These are phyloP conservation scores for Gryon sp. DNA, from an alignment of 1,140 invertebrate species.

Conservation along the genomic window DNA sequence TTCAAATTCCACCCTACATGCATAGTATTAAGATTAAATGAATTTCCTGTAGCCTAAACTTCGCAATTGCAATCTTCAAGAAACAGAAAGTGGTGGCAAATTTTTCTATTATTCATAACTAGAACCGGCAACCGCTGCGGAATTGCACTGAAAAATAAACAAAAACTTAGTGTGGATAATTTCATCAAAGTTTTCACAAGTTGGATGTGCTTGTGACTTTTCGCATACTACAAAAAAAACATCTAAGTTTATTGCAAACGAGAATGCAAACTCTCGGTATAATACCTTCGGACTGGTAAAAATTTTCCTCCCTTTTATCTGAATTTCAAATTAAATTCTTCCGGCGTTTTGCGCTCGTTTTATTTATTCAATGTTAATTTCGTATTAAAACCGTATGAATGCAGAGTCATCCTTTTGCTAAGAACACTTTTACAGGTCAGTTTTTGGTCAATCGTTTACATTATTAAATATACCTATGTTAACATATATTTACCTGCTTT, in stretches of 20 bases:
- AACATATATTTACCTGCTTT: too few species aligned
- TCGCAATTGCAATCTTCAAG: too few species aligned
- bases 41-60: too few species aligned
- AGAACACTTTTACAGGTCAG: not conserved
- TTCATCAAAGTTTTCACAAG: slow-evolving; percentile 42
- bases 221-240: slow-evolving; percentile 16
- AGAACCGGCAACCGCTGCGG: not conserved
- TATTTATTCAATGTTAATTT: slow-evolving; percentile 34
- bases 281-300: slow-evolving; percentile 8
- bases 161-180: slow-evolving; percentile 31
- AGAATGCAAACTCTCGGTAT: slow-evolving; percentile 24
- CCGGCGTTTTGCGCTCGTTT: slow-evolving; percentile 16
- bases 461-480: too few species aligned
- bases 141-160: slow-evolving; percentile 21
- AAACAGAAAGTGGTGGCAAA: too few species aligned
- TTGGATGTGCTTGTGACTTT: slow-evolving; percentile 26
- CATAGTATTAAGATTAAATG: too few species aligned
- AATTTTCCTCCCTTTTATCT: slow-evolving; percentile 15
- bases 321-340: slow-evolving; percentile 45
- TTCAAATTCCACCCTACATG: too few species aligned
- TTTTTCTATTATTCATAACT: not conserved
- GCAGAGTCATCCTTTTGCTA: not conserved
- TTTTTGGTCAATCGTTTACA: too few species aligned
- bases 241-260: slow-evolving; percentile 29
- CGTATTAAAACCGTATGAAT: slow-evolving; percentile 1